Evolutionary conservation across 2,888 invertebrate genomes (phyloP), one percentile per base, ranked within the genome.

Genomic region (Stratiomys singularior): DNA sequence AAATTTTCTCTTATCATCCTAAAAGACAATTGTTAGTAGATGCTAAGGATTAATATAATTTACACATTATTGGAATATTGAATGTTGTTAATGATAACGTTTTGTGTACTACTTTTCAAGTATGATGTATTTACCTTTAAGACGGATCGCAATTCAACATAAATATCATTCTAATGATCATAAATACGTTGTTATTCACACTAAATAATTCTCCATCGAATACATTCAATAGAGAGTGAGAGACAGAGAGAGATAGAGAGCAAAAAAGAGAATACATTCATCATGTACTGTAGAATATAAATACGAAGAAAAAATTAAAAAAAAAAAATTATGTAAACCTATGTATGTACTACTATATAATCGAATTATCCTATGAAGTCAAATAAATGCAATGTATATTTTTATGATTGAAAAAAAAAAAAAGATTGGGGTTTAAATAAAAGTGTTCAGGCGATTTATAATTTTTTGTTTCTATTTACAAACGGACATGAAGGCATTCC

Each of bases 391-490:
- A 27, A 47, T 64, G 64, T 66, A 76, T 52, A n/a, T 56, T 44
- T 44, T 44, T 63, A 76, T 77, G 76, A 80, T 76, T 30, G 66
- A 80, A 78, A 79, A 66, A 80, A 78, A 77, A 79, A 79, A 74
- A 3, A 52, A 18, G 27, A 72, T 77, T 79, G 79, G 79, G 78
- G 77, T 64, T 76, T 67, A 27, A 78, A 74, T 71, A 78, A 79
- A 78, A 74, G 44, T 56, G 72, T 71, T 44, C 76, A 77, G 79
- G 79, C 74, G 74, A 58, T 67, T 78, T 78, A 76, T 77, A 79
- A 79, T 79, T 79, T 79, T 78, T 79, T 79, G 79, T 79, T 79
- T 79, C 78, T 76, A 76, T 79, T 79, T 30, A 27, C 11, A 76
- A 76, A 64, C 23, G 9, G 15, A 37, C 44, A 74, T 21, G 13